A percentile compares a stretch with the other conserved stretches of the same genome.
Conservation (phyloP, 2,113 vertebrate species). For the Malurus melanocephalus region DNA sequence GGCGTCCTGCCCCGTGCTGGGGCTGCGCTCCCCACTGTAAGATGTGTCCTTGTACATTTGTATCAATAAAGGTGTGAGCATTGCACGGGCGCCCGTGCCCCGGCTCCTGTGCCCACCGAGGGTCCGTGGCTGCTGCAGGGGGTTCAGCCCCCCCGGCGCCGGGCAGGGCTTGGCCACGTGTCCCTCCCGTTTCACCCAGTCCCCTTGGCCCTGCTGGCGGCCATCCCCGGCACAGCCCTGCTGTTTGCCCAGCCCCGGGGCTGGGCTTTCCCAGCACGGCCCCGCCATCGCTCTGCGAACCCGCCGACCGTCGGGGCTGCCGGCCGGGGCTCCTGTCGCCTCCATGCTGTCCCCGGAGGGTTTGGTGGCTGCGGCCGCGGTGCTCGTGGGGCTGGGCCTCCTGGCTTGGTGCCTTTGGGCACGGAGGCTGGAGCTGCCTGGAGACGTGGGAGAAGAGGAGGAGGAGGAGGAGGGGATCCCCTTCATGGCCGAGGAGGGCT, state of each 20-base stretch:
- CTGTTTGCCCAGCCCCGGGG: constrained; percentile 24
- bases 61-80: constrained; percentile 66
- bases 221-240: neutral
- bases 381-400: neutral
- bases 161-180: neutral
- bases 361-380: neutral
- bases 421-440: neutral
- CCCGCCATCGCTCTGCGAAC: neutral
- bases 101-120: rapidly evolving
- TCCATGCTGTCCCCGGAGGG: neutral
- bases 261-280: neutral
- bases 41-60: constrained; percentile 66
- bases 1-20: neutral
- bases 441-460: neutral
- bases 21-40: constrained; percentile 22
- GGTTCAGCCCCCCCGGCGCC: neutral
- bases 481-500: neutral
- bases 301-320: neutral
- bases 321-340: neutral
- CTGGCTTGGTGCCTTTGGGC: neutral
- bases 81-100: neutral
- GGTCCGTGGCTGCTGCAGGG: neutral
- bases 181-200: constrained; percentile 51
- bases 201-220: constrained; percentile 35
- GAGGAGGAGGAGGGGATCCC: constrained; percentile 8